These are phyloP conservation scores for Columbina picui DNA, from an alignment of 2,113 vertebrate species.

Conservation along the genomic window DNA sequence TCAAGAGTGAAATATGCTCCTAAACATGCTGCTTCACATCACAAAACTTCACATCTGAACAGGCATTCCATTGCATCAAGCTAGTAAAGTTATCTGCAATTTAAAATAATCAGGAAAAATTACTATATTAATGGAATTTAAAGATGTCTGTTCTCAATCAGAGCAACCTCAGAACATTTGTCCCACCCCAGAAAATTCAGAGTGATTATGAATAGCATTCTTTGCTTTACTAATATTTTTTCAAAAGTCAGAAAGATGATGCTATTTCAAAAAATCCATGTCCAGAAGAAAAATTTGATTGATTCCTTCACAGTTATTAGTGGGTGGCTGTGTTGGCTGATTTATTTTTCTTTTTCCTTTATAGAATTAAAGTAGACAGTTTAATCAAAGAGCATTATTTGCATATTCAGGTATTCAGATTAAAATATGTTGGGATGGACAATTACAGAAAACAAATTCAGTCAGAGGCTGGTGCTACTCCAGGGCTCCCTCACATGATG, in stretches of 20 bases:
- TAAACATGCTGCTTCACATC: conserved; percentile 58
- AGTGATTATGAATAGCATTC: not conserved
- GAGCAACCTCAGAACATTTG: not conserved
- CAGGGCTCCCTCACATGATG: fast-evolving
- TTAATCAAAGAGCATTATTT: not conserved
- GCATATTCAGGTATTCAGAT: not conserved
- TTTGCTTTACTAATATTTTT: not conserved
- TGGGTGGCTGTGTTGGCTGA: fast-evolving
- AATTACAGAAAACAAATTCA: not conserved
- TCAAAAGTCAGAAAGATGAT: not conserved
- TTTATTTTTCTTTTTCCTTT: not conserved
- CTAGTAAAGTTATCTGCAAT: conserved; percentile 37
- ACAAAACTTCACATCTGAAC: conserved; percentile 65
- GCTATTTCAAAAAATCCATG: not conserved
- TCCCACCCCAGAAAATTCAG: not conserved
- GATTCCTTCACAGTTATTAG: not conserved
- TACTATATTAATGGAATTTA: conserved; percentile 19
- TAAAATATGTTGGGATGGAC: not conserved
- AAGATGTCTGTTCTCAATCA: not conserved
- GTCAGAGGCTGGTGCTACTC: not conserved
- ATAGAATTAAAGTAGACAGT: not conserved
- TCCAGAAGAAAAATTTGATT: not conserved
- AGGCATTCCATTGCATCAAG: conserved; percentile 42
- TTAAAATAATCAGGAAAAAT: conserved; percentile 50
- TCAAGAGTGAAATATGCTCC: conserved; percentile 74